Evolutionary conservation across 2,888 invertebrate genomes (phyloP).

Genomic region (Drosophila tripunctata): DNA sequence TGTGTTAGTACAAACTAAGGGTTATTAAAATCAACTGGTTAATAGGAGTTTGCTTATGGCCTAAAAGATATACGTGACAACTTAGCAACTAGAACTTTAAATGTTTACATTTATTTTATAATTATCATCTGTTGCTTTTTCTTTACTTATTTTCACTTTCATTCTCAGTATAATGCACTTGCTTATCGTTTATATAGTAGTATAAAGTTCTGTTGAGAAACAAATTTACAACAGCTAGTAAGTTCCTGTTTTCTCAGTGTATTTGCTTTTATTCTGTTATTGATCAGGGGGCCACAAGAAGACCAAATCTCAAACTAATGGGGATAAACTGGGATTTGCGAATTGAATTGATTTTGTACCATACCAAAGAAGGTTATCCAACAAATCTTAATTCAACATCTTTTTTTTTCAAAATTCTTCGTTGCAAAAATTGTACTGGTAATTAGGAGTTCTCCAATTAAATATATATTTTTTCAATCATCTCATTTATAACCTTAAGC

Average conservation of each 20-base stretch:
- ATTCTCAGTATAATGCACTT: constrained; percentile 74
- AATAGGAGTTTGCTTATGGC: constrained; percentile 61
- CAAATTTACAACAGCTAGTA: constrained; percentile 52
- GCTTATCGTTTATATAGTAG: constrained; percentile 57
- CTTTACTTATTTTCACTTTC: constrained; percentile 15
- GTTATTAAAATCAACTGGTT: constrained; percentile 53
- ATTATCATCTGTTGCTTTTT: constrained; percentile 28
- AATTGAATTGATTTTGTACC: constrained; percentile 12
- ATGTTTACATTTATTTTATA: constrained; percentile 25
- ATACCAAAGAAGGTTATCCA: constrained; percentile 14
- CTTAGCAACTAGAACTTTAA: constrained; percentile 57
- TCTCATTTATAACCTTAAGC: constrained; percentile 14
- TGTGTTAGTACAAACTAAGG: constrained; percentile 47
- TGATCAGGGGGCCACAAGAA: constrained; percentile 13
- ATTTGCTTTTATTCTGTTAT: constrained; percentile 3
- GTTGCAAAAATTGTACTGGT: constrained; percentile 77
- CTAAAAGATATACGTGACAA: constrained; percentile 71
- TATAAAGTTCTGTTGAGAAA: constrained; percentile 41
- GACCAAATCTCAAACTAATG: constrained; percentile 16
- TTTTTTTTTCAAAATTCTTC: constrained; percentile 66
- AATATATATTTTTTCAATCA: constrained; percentile 12
- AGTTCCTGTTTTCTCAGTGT: constrained; percentile 7
- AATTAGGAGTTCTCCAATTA: constrained; percentile 54
- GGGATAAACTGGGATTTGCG: not conserved
- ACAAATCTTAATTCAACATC: constrained; percentile 26